Base-by-base conservation (phyloP, 64 coral and sea anemone genomes). In the Cladopsammia gracilis region DNA sequence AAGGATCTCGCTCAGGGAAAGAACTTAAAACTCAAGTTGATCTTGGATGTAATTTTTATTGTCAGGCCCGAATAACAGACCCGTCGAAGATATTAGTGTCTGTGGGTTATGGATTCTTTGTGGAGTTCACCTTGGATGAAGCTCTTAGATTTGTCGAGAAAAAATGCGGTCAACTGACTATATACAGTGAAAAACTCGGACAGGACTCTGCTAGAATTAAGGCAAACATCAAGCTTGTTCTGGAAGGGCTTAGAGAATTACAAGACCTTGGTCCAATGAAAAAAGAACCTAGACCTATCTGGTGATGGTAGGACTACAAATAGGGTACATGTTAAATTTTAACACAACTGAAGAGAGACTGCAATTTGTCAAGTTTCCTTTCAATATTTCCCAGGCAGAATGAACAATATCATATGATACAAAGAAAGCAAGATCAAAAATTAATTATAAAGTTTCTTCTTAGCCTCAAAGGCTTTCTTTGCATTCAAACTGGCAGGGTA, bases 61-160 rank as follows among this genome's bases (percentile, higher is more conserved):
- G 98, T 47, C 91, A 99, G 68, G 98, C 98, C 0, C 82, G 91
- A 4, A 86, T 99, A 42, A 45, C 83, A 84, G 98, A 99, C 70
- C 93, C 94, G 4, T 96, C 91, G 43, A 99, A 86, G 65, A 92
- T 99, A 83, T 91, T 92, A 62, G 95, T 99, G 18, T 87, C 88
- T 26, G 98, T 99, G 25, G 98, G 98, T 58, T 96, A 85, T 86
- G 98, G 98, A 71, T 99, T 99, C 84, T 99, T 71, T 88, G 94
- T 99, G 34, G 94, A 99, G 44, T 96, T 99, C 34, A 99, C 94
- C 19, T 92, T 99, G 71, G 91, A 96, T 52, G 98, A 99, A 70
- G 98, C 98, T 14, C 73, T 96, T 6, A 48, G 62, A 48, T 99
- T 99, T 71, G 92, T 99, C 57, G 88, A 94, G 79, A 99, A 96